These are phyloP conservation scores for Troilus luridus DNA, from an alignment of 2,888 invertebrate species.

Conservation along the genomic window DNA sequence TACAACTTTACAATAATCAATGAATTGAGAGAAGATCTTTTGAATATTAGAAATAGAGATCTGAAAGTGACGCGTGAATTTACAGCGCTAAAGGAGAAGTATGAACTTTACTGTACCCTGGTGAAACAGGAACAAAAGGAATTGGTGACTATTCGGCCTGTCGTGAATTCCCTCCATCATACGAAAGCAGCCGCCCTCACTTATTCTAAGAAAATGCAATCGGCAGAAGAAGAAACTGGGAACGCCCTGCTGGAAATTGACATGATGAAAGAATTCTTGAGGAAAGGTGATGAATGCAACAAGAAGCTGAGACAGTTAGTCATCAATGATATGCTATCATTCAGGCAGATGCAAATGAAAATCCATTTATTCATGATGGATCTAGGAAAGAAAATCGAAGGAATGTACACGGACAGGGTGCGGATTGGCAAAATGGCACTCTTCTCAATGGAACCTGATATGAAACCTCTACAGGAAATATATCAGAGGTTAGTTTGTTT, in stretches of 20 bases:
- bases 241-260: not conserved
- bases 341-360: constrained; percentile 6
- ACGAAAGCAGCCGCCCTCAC: not conserved
- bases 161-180: constrained; percentile 8
- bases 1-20: constrained; percentile 41
- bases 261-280: not conserved
- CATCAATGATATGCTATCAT: not conserved
- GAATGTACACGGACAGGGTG: constrained; percentile 1
- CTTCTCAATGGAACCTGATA: not conserved
- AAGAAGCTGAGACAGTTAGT: not conserved
- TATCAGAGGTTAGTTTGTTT: constrained; percentile 10
- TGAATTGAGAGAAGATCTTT: constrained; percentile 35
- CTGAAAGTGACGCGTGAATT: constrained; percentile 1
- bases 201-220: not conserved
- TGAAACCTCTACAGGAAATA: not conserved
- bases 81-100: not conserved
- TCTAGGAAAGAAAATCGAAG: not conserved
- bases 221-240: constrained; percentile 21
- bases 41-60: not conserved
- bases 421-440: not conserved
- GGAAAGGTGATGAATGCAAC: constrained; percentile 1
- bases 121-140: not conserved
- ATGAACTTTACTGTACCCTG: not conserved
- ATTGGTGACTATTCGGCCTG: not conserved
- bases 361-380: constrained; percentile 3